phyloP scores from a whole-genome alignment of 2,113 vertebrate genomes.

The Zapornia atra region DNA sequence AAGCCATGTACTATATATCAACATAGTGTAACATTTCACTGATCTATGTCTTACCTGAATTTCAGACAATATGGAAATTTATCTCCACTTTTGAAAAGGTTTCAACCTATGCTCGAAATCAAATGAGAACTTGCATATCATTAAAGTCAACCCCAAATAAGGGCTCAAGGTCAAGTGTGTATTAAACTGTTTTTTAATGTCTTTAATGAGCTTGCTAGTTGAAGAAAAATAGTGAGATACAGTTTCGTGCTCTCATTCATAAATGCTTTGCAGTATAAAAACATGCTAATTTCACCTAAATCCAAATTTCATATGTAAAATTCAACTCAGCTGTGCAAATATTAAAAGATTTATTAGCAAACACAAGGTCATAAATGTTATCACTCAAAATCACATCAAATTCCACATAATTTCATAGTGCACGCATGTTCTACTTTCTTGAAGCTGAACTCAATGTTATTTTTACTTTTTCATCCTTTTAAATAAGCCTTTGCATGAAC shows the following conservation, averaged over 20 bases:
- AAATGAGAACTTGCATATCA: background rate
- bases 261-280: background rate
- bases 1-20: background rate
- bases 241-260: background rate
- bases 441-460: background rate
- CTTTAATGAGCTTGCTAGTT: background rate
- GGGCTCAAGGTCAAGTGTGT: background rate
- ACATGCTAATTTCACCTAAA: background rate
- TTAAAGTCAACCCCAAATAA: background rate
- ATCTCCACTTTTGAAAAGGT: background rate
- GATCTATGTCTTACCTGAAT: background rate
- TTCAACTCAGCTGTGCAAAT: background rate
- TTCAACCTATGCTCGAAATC: background rate
- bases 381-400: background rate
- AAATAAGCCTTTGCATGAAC: background rate
- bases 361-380: background rate
- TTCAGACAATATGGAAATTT: slow-evolving; percentile 23
- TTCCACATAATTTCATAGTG: background rate
- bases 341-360: background rate
- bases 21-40: background rate
- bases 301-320: background rate
- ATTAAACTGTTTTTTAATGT: background rate
- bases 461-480: background rate
- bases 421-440: background rate
- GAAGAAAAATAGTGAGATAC: background rate